Evolutionary conservation across 1,140 invertebrate species (phyloP).

Genomic region (Schlechtendalia chinensis): DNA sequence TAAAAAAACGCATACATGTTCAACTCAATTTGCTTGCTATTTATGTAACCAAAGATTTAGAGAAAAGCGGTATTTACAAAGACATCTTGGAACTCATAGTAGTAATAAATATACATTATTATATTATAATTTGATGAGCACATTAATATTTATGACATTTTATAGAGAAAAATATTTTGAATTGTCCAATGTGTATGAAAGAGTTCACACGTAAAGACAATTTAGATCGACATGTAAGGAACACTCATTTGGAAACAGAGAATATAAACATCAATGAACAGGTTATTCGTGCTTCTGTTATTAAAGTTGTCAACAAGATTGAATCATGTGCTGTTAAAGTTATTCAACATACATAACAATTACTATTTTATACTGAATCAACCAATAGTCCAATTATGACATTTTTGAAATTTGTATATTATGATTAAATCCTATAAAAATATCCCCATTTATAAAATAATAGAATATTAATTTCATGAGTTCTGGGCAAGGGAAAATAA

Average conservation of each 20-base stretch:
- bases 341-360: slow-evolving; percentile 38
- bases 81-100: slow-evolving; percentile 39
- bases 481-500: too few relatives aligned
- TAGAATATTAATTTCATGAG: too few relatives aligned
- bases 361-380: background rate
- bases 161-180: slow-evolving; percentile 35
- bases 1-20: slow-evolving; percentile 31
- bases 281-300: slow-evolving; percentile 33
- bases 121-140: background rate
- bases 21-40: slow-evolving; percentile 41
- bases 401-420: too few relatives aligned
- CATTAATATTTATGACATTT: background rate
- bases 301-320: slow-evolving; percentile 31
- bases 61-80: slow-evolving; percentile 44
- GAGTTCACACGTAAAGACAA: slow-evolving; percentile 43
- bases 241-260: slow-evolving; percentile 37
- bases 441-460: too few relatives aligned
- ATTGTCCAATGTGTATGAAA: slow-evolving; percentile 46
- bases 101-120: background rate
- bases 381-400: too few relatives aligned
- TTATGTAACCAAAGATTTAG: slow-evolving; percentile 40
- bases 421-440: too few relatives aligned
- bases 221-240: slow-evolving; percentile 39
- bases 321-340: slow-evolving; percentile 42
- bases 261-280: slow-evolving; percentile 19